These are phyloP conservation scores for Brienomyrus brachyistius DNA, from an alignment of 2,113 vertebrate genomes.

Conservation along the genomic window DNA sequence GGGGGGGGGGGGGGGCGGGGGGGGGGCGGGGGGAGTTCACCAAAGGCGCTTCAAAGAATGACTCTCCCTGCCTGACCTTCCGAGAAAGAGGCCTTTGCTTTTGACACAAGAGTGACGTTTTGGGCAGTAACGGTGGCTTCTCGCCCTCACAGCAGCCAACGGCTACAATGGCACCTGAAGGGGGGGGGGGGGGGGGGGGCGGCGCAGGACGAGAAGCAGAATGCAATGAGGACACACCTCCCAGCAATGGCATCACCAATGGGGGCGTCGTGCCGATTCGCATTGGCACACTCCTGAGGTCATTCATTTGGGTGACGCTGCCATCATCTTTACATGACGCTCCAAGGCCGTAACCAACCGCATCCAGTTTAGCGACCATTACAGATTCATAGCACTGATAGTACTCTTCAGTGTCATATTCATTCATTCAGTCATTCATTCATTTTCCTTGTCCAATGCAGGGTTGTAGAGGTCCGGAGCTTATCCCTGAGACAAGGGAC, in stretches of 20 bases:
- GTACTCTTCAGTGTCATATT: background rate
- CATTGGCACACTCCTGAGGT: background rate
- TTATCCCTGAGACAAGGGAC: background rate
- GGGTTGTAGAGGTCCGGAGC: background rate
- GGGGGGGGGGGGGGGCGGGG: background rate
- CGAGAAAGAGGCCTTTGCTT: background rate
- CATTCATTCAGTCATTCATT: background rate
- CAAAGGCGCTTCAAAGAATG: background rate
- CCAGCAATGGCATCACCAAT: background rate
- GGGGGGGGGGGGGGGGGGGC: background rate
- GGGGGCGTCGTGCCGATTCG: background rate
- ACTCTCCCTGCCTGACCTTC: background rate
- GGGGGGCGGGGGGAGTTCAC: background rate
- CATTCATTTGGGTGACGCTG: background rate
- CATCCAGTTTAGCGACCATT: background rate
- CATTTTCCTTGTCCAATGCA: background rate
- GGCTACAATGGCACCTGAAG: background rate
- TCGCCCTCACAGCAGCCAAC: background rate
- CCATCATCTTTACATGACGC: background rate
- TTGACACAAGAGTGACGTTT: background rate
- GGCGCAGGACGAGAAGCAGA: background rate
- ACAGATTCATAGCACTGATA: background rate
- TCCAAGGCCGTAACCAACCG: background rate
- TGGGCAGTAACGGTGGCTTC: background rate
- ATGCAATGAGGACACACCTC: background rate